Conservation (phyloP, 2,888 invertebrate species). For the Nemapogon koenigi region DNA sequence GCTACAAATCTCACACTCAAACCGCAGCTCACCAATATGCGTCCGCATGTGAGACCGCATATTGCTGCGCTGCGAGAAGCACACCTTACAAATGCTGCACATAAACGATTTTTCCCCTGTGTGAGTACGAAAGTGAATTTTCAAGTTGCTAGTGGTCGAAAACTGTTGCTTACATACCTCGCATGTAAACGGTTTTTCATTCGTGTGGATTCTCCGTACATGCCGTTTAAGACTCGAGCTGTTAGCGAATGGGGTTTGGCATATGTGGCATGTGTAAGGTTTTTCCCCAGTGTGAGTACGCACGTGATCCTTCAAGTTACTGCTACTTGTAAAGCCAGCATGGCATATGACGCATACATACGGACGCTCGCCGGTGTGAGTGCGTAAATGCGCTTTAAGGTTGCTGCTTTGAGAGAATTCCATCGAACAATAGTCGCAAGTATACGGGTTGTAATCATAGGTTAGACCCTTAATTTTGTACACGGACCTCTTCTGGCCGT, state of each 20-base stretch:
- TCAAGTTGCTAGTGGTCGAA: not conserved
- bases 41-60: constrained; percentile 4
- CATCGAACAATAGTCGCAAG: not conserved
- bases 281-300: constrained; percentile 2
- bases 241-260: not conserved
- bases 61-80: constrained; percentile 3
- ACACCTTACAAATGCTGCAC: not conserved
- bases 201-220: not conserved
- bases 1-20: not conserved
- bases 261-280: not conserved
- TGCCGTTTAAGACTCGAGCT: constrained; percentile 1
- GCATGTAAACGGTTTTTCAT: not conserved
- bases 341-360: not conserved
- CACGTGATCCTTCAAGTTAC: constrained; percentile 2
- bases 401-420: constrained; percentile 4
- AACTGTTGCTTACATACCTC: not conserved
- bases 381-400: constrained; percentile 2
- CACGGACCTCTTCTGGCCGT: not conserved
- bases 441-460: constrained; percentile 1
- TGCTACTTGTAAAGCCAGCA: constrained; percentile 1
- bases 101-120: constrained; percentile 1
- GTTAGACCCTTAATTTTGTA: constrained; percentile 1
- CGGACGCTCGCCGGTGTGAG: constrained; percentile 1
- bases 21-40: not conserved
- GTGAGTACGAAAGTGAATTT: not conserved